phyloP scores from a whole-genome alignment of 2,888 invertebrate species.

The Caenorhabditis sp. region DNA sequence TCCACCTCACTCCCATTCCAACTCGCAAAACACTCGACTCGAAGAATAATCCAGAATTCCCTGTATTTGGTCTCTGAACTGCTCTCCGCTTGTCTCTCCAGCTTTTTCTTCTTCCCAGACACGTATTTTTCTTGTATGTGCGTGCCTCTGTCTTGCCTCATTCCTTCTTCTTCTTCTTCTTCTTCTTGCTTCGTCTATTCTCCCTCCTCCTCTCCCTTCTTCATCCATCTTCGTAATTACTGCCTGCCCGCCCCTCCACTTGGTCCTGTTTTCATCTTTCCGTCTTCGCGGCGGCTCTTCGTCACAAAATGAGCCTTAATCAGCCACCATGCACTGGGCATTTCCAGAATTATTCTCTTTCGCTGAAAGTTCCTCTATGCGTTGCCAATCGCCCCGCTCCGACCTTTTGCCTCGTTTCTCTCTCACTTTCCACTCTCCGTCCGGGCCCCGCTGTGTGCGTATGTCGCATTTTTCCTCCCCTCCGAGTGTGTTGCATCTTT shows the following conservation, averaged over 20 bases:
- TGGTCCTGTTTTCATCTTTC: slow-evolving; percentile 15
- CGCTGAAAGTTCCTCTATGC: slow-evolving; percentile 9
- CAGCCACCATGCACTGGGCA: neutral
- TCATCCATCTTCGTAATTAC: slow-evolving; percentile 42
- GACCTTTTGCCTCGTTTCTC: slow-evolving; percentile 8
- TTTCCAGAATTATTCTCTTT: slow-evolving; percentile 4
- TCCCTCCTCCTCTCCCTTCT: neutral
- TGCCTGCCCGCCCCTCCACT: neutral
- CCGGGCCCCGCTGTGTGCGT: slow-evolving; percentile 9
- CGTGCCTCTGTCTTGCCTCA: slow-evolving; percentile 5
- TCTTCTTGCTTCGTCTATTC: neutral
- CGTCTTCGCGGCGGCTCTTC: slow-evolving; percentile 11
- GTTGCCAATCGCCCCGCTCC: neutral
- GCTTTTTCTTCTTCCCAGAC: slow-evolving; percentile 10
- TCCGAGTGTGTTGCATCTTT: slow-evolving; percentile 23
- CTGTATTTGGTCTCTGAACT: slow-evolving; percentile 31
- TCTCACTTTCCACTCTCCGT: slow-evolving; percentile 14
- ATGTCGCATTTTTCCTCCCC: slow-evolving; percentile 19
- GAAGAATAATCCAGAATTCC: too few relatives aligned
- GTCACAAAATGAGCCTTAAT: neutral
- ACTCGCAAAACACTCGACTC: slow-evolving; percentile 1
- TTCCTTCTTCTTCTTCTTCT: slow-evolving; percentile 8
- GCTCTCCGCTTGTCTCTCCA: neutral
- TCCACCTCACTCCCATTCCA: neutral
- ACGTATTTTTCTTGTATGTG: slow-evolving; percentile 17